Conservation (phyloP, 2,113 vertebrate species). For the Laterallus jamaicensis region DNA sequence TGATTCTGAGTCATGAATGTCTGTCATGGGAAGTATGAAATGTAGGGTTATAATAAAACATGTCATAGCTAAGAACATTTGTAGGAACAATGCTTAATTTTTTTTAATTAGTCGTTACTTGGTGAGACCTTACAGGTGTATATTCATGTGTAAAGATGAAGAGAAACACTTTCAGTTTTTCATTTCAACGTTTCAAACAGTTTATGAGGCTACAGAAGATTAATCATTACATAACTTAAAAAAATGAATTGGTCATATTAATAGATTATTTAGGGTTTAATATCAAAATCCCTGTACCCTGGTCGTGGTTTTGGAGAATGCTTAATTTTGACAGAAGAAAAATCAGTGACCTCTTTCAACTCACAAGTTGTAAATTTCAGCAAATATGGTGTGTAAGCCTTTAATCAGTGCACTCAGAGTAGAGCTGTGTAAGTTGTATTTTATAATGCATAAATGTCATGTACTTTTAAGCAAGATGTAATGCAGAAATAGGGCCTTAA, state of each 20-base stretch:
- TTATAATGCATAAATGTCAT: background rate
- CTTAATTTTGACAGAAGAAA: background rate
- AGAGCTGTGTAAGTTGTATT: background rate
- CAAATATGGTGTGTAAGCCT: background rate
- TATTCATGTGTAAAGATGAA: background rate
- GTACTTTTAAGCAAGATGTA: background rate
- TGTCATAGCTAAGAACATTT: background rate
- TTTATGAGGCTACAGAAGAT: background rate
- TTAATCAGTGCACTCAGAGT: background rate
- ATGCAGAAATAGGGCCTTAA: background rate
- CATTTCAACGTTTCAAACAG: background rate
- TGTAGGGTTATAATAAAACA: background rate
- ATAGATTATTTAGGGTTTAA: background rate
- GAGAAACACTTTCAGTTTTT: background rate
- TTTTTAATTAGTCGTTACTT: background rate
- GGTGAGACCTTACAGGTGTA: background rate
- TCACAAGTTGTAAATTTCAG: background rate
- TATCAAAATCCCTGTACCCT: background rate
- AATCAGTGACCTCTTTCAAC: background rate
- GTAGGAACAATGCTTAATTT: background rate
- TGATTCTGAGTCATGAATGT: slow-evolving; percentile 25
- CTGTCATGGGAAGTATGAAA: slow-evolving; percentile 3
- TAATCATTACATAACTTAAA: background rate
- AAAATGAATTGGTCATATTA: background rate
- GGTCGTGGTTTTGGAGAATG: background rate